Conservation (phyloP, 1,140 invertebrate genomes). For the Lithobius niger region DNA sequence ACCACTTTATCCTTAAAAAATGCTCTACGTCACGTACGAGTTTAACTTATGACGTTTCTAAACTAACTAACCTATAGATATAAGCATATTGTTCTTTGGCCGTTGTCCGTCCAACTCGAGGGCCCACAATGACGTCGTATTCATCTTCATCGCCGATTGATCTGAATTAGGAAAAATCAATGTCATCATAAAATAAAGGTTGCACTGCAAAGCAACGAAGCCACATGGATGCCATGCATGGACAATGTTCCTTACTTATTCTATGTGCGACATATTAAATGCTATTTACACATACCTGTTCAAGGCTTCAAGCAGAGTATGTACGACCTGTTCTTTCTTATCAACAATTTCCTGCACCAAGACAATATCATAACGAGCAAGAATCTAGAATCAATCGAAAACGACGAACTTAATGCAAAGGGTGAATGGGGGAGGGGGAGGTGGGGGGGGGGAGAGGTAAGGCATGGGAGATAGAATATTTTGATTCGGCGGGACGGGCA, state of each 20-base stretch:
- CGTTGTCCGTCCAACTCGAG: neutral
- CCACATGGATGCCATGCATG: no score
- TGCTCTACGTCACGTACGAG: no score
- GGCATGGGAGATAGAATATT: no score
- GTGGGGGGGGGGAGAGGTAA: no score
- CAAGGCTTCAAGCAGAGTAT: constrained; percentile 6
- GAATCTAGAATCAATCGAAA: neutral
- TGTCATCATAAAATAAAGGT: neutral
- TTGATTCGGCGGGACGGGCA: no score
- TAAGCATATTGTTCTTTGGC: constrained; percentile 4
- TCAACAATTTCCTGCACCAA: constrained; percentile 15
- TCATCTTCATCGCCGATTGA: neutral
- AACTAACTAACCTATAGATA: neutral
- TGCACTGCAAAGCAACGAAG: no score
- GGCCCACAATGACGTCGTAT: neutral
- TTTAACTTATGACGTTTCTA: no score
- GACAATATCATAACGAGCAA: constrained; percentile 14
- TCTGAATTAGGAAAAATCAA: constrained; percentile 1
- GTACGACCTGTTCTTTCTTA: constrained; percentile 8
- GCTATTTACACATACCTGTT: neutral
- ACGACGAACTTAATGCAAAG: no score
- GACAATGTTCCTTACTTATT: no score
- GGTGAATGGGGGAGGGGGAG: no score
- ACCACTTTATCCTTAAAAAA: no score
- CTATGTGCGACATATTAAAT: no score